Conservation (phyloP, 1,140 invertebrate genomes). For the Drosophila malerkotliana region DNA sequence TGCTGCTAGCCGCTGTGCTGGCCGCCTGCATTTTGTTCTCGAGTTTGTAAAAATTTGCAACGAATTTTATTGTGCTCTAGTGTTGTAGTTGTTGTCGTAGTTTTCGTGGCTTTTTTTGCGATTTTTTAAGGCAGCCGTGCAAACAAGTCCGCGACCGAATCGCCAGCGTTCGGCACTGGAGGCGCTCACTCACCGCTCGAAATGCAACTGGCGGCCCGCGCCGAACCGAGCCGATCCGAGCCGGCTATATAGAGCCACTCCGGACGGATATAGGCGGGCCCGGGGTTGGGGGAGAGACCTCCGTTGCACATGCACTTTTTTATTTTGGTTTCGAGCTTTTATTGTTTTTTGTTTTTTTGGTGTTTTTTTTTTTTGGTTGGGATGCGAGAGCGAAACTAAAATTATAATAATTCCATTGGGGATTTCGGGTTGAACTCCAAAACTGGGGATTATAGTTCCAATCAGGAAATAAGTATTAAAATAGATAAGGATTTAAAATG, state of each 20-base stretch:
- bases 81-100: slow-evolving; percentile 15
- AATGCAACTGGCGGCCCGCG: slow-evolving; percentile 70
- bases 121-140: slow-evolving; percentile 33
- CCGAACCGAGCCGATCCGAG: slow-evolving; percentile 39
- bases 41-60: slow-evolving; percentile 64
- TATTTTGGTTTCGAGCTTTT: slow-evolving; percentile 32
- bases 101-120: slow-evolving; percentile 45
- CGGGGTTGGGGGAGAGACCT: slow-evolving; percentile 38
- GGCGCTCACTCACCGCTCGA: slow-evolving; percentile 80
- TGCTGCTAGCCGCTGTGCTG: slow-evolving; percentile 5
- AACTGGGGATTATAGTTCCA: not conserved
- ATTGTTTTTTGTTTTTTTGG: slow-evolving; percentile 45
- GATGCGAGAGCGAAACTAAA: slow-evolving; percentile 60
- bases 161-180: slow-evolving; percentile 67
- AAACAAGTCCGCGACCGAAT: slow-evolving; percentile 59
- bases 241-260: slow-evolving; percentile 30
- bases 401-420: slow-evolving; percentile 59
- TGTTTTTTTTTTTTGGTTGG: slow-evolving; percentile 49
- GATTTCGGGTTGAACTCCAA: not conserved
- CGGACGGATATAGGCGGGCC: slow-evolving; percentile 6
- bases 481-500: too few relatives aligned
- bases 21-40: slow-evolving; percentile 63
- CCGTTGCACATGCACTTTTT: slow-evolving; percentile 82
- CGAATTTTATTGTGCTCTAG: slow-evolving; percentile 11
- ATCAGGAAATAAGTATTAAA: not conserved